Evolutionary conservation across 1,140 invertebrate genomes (phyloP).

Genomic region (Papilio aristodemus): DNA sequence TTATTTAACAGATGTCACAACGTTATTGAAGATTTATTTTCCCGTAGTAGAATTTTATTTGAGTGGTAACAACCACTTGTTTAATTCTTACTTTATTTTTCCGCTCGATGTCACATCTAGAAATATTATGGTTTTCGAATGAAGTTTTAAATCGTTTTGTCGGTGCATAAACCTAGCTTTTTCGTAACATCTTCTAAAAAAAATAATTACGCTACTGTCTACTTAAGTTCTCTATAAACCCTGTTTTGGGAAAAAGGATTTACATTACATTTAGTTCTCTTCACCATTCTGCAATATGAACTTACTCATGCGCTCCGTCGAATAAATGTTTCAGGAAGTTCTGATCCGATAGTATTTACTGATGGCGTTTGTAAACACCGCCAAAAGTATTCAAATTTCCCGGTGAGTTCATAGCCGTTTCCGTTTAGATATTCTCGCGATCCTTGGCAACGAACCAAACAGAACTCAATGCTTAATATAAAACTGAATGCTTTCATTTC

Average conservation of each 20-base stretch:
- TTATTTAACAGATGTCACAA: too few species aligned
- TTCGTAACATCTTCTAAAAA: too few species aligned
- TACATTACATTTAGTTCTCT: not conserved
- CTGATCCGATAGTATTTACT: conserved; percentile 13
- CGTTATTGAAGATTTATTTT: too few species aligned
- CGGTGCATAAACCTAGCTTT: too few species aligned
- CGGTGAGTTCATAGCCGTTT: conserved; percentile 23
- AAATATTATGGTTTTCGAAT: too few species aligned
- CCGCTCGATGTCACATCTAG: too few species aligned
- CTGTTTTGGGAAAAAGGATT: too few species aligned
- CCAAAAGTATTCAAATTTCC: conserved; percentile 23
- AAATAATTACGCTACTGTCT: not conserved
- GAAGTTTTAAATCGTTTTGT: too few species aligned
- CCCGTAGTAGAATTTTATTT: too few species aligned
- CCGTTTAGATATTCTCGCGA: conserved; percentile 3
- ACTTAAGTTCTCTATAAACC: not conserved
- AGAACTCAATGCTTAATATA: conserved; percentile 25
- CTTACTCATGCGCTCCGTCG: not conserved
- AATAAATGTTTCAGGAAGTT: not conserved
- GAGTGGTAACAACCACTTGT: too few species aligned
- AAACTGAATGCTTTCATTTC: conserved; percentile 16
- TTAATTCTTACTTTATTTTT: too few species aligned
- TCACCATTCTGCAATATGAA: not conserved
- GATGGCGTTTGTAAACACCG: not conserved
- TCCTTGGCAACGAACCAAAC: conserved; percentile 24